Conservation (phyloP, 2,113 vertebrate species). For the Chionomys nivalis region DNA sequence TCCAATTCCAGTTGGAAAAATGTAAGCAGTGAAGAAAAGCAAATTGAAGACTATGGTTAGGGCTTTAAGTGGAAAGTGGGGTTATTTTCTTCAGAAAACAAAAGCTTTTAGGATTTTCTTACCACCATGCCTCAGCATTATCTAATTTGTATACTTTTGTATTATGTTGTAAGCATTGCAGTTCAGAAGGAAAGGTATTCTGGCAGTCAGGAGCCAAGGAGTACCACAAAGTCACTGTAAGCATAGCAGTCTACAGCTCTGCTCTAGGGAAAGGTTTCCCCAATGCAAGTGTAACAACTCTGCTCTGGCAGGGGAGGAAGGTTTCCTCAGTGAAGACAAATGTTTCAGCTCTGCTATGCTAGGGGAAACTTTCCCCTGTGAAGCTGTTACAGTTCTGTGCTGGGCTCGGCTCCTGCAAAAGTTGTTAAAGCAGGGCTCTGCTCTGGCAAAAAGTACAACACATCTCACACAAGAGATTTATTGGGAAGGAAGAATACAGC, state of each 20-base stretch:
- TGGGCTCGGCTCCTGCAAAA: background rate
- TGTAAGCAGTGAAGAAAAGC: background rate
- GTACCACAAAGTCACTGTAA: background rate
- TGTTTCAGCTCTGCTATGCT: background rate
- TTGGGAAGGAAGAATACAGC: background rate
- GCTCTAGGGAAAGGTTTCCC: background rate
- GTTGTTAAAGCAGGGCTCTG: background rate
- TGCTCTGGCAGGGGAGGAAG: background rate
- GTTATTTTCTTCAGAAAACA: background rate
- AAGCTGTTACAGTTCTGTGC: background rate
- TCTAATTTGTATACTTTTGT: background rate
- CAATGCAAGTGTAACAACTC: background rate
- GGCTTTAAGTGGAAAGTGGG: background rate
- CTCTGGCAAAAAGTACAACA: background rate
- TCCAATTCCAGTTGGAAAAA: background rate
- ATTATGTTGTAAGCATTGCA: background rate
- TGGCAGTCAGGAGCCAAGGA: background rate
- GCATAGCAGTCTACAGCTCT: background rate
- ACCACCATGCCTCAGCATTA: background rate
- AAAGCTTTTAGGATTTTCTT: background rate
- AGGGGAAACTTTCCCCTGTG: background rate
- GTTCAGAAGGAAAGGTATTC: background rate
- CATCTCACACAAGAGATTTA: background rate
- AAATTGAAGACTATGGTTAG: background rate
- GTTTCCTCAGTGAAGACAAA: background rate